Percentiles rank a stretch among this genome's conserved stretches.
These are phyloP conservation scores for Piscicola geometra DNA, from an alignment of 2,888 invertebrate species.

Conservation along the genomic window DNA sequence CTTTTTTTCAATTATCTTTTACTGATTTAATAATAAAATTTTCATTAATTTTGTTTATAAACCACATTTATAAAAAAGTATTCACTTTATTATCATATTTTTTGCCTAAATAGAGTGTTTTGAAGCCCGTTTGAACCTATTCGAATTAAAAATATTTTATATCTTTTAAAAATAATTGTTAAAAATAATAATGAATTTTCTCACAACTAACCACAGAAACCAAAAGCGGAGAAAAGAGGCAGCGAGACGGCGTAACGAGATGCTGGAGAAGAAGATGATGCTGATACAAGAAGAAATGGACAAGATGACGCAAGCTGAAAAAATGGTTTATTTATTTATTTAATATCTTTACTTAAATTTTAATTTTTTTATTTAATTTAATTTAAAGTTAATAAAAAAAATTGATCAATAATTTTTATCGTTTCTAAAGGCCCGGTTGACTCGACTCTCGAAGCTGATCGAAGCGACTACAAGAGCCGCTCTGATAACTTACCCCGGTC, in stretches of 20 bases:
- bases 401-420: not conserved
- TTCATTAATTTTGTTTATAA: too few relatives aligned
- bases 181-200: not conserved
- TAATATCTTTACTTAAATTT: not conserved
- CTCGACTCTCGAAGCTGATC: conserved; percentile 10
- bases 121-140: not conserved
- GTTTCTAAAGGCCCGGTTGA: not conserved
- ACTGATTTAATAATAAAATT: too few relatives aligned
- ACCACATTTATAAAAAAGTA: not conserved
- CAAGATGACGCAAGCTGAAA: not conserved
- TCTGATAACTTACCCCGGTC: conserved; percentile 12
- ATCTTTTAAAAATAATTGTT: not conserved
- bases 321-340: not conserved
- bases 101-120: not conserved
- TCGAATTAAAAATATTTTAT: not conserved
- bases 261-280: not conserved
- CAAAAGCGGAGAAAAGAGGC: not conserved
- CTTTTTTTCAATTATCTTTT: too few relatives aligned
- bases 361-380: too few relatives aligned
- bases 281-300: conserved; percentile 4
- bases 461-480: conserved; percentile 20
- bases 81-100: not conserved
- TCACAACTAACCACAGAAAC: not conserved
- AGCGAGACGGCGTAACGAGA: not conserved
- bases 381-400: too few relatives aligned